Evolutionary conservation across 2,888 invertebrate genomes (phyloP), one percentile per base, ranked within the genome.

Genomic region (Scaptomyza flava): DNA sequence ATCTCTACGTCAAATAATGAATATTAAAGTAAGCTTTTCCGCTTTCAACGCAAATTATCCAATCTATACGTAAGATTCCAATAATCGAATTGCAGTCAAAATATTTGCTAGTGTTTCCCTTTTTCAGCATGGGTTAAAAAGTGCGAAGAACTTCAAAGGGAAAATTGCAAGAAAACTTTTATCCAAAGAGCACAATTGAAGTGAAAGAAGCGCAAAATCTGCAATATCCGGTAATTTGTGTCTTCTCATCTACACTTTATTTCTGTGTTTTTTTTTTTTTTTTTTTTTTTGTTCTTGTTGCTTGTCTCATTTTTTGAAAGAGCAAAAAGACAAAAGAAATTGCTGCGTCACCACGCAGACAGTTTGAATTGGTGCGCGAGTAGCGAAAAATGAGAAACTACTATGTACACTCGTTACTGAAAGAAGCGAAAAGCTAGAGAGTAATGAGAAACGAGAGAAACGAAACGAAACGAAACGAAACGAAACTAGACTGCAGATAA

Each of bases 151-250:
- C 38, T 46, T 60, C 50, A 66, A 77, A 48, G 52, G 41, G 57
- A 62, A 61, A 56, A 41, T 38, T 57, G n/a, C 30, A 34, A 23
- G 43, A 58, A 70, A 57, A 76, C 31, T 46, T 3, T 64, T 61
- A 43, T 36, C 41, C 41, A 61, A 46, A 50, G 38, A 41, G 17
- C 52, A 36, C 64, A 70, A 68, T 68, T 58, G 62, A 67, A 63
- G 33, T 33, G 47, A 68, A 64, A 72, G 62, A 71, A 76, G 63
- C 45, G 61, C 67, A 41, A 79, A 71, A 81, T 81, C 68, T 79
- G 80, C 83, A 68, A 81, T 77, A 85, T 85, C 80, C 85, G 77
- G 66, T 59, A 67, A 82, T 79, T 79, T 76, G 47, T 52, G 64
- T 71, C 51, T 27, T 48, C 51, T 34, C 45, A 9, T 20, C 1